Conservation (phyloP, 2,113 vertebrate species). For the Microcebus ravelobensis region DNA sequence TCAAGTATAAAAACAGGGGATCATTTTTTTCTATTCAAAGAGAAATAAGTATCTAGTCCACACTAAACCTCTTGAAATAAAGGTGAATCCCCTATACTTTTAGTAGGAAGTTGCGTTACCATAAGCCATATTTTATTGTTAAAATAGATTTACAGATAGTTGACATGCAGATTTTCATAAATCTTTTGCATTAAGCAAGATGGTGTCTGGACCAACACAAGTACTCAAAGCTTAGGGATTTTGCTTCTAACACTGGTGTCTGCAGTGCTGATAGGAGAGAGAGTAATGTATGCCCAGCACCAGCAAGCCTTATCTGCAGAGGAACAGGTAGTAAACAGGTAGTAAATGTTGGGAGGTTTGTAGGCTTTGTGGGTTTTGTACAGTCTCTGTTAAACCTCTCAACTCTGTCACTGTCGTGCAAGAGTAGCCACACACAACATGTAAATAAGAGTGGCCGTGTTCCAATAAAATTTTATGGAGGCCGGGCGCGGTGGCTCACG, state of each 20-base stretch:
- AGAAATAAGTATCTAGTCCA: neutral
- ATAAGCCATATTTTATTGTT: neutral
- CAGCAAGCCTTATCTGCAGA: neutral
- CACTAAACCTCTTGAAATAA: neutral
- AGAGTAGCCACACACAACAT: neutral
- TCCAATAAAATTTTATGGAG: neutral
- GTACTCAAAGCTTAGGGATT: neutral
- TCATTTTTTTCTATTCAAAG: conserved; percentile 14
- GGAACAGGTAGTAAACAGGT: neutral
- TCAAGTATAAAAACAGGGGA: neutral
- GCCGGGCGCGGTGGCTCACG: too few species aligned
- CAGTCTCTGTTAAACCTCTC: neutral
- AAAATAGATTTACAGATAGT: conserved; percentile 40
- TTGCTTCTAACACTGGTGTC: neutral
- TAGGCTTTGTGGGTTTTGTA: neutral
- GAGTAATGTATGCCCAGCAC: neutral
- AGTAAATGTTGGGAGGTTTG: neutral
- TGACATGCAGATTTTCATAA: neutral
- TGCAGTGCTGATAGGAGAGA: neutral
- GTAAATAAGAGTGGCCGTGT: neutral
- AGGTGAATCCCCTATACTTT: neutral
- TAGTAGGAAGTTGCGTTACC: neutral
- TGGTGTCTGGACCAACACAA: neutral
- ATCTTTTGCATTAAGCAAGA: conserved; percentile 27
- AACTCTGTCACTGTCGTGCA: neutral